Evolutionary conservation across 2,113 vertebrate genomes (phyloP).

Genomic region (Pristiophorus japonicus): DNA sequence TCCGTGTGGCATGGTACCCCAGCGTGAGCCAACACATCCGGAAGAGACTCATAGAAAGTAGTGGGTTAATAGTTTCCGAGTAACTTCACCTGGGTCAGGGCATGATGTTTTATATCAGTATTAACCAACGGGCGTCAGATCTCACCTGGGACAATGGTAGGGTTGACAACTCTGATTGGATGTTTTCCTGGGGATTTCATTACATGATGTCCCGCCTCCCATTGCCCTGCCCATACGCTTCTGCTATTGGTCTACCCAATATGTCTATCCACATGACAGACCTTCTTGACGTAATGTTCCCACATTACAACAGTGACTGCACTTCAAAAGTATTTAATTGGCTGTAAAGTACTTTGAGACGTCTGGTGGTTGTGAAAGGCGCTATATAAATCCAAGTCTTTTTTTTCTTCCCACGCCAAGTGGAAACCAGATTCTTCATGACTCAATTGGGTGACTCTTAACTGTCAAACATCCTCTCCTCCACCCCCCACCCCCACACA

Average conservation of each 20-base stretch:
- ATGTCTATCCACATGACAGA: not conserved
- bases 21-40: not conserved
- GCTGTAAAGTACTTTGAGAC: too few species aligned
- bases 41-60: not conserved
- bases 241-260: not conserved
- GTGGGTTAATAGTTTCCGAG: not conserved
- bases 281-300: too few species aligned
- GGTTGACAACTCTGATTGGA: not conserved
- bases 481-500: too few species aligned
- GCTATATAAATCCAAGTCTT: too few species aligned
- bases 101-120: too few species aligned
- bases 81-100: not conserved
- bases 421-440: not conserved
- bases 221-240: too few species aligned
- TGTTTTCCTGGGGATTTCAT: not conserved
- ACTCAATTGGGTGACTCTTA: not conserved
- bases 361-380: too few species aligned
- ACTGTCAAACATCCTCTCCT: not conserved
- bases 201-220: not conserved
- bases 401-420: too few species aligned
- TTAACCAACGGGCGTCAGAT: not conserved
- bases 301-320: too few species aligned
- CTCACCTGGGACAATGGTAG: not conserved
- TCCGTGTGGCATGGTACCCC: not conserved
- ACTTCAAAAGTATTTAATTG: too few species aligned